These are phyloP conservation scores for Zophobas morio DNA, from an alignment of 1,140 invertebrate genomes.

Conservation along the genomic window DNA sequence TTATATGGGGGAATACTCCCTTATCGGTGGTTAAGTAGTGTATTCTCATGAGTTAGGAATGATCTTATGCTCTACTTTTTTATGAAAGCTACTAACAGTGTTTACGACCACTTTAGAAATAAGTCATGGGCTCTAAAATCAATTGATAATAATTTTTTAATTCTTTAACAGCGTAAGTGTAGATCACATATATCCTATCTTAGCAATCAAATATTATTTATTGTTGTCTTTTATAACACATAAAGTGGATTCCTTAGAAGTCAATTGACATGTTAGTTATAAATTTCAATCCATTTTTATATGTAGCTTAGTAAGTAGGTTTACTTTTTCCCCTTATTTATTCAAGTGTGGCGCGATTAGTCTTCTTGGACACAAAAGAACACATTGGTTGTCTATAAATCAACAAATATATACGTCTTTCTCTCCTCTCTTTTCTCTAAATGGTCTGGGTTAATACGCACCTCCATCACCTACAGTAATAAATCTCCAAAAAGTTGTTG, in stretches of 20 bases:
- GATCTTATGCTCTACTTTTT: constrained; percentile 15
- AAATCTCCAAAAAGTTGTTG: too few relatives aligned
- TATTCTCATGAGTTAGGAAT: too few relatives aligned
- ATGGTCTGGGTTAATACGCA: neutral
- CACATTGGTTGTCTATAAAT: constrained; percentile 2
- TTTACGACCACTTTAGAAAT: constrained; percentile 34
- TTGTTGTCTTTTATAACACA: constrained; percentile 46
- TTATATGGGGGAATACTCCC: too few relatives aligned
- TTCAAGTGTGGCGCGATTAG: neutral
- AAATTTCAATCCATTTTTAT: neutral
- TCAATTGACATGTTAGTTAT: constrained; percentile 26
- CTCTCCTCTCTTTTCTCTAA: neutral
- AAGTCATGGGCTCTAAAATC: constrained; percentile 29
- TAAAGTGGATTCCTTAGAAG: constrained; percentile 21
- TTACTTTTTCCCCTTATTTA: neutral
- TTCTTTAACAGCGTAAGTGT: constrained; percentile 18
- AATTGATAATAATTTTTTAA: constrained; percentile 40
- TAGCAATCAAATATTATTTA: constrained; percentile 36
- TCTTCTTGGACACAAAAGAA: neutral
- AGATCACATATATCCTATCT: constrained; percentile 7
- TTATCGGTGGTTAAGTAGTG: too few relatives aligned
- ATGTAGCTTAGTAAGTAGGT: too few relatives aligned
- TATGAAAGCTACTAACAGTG: constrained; percentile 13
- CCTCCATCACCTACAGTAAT: too few relatives aligned
- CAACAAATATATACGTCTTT: neutral